Evolutionary conservation across 2,797 vertebrate species (phyloP).

Genomic region (Takifugu ocellatus): DNA sequence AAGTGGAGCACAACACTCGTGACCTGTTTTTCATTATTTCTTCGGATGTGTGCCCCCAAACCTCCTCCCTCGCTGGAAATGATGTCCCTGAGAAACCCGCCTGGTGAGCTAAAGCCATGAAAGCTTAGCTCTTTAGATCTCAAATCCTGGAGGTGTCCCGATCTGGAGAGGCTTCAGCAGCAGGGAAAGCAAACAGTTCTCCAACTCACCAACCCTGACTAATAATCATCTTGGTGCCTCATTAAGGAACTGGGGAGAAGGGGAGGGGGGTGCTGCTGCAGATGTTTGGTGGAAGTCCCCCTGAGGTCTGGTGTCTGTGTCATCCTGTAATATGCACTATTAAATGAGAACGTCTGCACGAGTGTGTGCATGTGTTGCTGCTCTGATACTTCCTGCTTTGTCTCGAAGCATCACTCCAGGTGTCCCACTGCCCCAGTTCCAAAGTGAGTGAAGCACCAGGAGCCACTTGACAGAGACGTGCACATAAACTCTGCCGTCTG

Average conservation of each 20-base stretch:
- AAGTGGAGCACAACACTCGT: conserved; percentile 38
- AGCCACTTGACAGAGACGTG: conserved; percentile 49
- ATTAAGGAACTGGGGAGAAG: conserved; percentile 57
- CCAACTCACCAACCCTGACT: conserved; percentile 45
- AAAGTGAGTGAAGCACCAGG: conserved; percentile 9
- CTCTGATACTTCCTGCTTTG: conserved; percentile 36
- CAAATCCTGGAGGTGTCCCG: conserved; percentile 40
- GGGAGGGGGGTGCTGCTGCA: conserved; percentile 52
- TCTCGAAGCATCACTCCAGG: conserved; percentile 39
- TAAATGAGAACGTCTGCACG: conserved; percentile 14
- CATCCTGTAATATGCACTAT: conserved; percentile 30
- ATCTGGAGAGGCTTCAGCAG: conserved; percentile 22
- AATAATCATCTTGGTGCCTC: conserved; percentile 68
- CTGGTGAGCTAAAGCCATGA: conserved; percentile 29
- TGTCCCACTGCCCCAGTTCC: conserved; percentile 66
- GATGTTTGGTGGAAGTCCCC: conserved; percentile 64
- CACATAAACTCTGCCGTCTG: conserved; percentile 24
- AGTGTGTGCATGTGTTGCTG: conserved; percentile 5
- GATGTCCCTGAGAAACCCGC: conserved; percentile 21
- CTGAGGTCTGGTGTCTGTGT: conserved; percentile 51
- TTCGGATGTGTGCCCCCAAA: conserved; percentile 26
- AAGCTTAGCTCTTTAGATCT: conserved; percentile 54
- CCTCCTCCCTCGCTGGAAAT: conserved; percentile 4
- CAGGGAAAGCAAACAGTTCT: conserved; percentile 35
- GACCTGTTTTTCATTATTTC: conserved; percentile 39